Conservation (phyloP, 2,888 invertebrate species). For the Cerceris rybyensis region DNA sequence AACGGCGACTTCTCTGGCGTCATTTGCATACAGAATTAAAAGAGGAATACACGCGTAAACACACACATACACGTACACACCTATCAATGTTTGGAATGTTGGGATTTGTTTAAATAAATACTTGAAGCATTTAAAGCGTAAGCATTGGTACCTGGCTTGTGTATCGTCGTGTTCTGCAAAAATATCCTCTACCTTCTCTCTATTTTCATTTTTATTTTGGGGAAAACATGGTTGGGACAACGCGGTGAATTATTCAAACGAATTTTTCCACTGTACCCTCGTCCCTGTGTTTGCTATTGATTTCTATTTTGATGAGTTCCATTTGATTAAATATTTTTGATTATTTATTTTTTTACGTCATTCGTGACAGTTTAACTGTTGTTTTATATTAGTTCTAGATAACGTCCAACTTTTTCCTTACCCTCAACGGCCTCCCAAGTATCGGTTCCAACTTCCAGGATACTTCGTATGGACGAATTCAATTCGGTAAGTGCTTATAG, state of each 20-base stretch:
- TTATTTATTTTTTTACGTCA: neutral
- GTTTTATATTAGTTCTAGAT: neutral
- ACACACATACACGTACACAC: slow-evolving; percentile 61
- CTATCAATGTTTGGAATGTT: slow-evolving; percentile 79
- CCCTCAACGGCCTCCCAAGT: neutral
- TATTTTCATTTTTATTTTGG: neutral
- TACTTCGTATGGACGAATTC: neutral
- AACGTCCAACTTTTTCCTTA: neutral
- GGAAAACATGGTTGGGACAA: too few relatives aligned
- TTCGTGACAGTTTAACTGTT: neutral
- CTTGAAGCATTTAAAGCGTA: slow-evolving; percentile 71
- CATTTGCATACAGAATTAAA: slow-evolving; percentile 53
- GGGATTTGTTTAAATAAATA: slow-evolving; percentile 79
- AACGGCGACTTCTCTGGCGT: slow-evolving; percentile 32
- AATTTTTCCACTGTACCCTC: too few relatives aligned
- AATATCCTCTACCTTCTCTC: neutral
- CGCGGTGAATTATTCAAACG: too few relatives aligned
- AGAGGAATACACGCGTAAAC: slow-evolving; percentile 9
- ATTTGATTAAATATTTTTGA: neutral
- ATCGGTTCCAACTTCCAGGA: too few relatives aligned
- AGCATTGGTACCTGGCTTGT: slow-evolving; percentile 16
- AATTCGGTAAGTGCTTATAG: slow-evolving; percentile 20
- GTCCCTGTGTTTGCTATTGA: neutral
- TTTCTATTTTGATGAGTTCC: neutral
- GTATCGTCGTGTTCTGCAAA: neutral